phyloP scores from a whole-genome alignment of 2,113 vertebrate genomes.

The Entomyzon cyanotis region DNA sequence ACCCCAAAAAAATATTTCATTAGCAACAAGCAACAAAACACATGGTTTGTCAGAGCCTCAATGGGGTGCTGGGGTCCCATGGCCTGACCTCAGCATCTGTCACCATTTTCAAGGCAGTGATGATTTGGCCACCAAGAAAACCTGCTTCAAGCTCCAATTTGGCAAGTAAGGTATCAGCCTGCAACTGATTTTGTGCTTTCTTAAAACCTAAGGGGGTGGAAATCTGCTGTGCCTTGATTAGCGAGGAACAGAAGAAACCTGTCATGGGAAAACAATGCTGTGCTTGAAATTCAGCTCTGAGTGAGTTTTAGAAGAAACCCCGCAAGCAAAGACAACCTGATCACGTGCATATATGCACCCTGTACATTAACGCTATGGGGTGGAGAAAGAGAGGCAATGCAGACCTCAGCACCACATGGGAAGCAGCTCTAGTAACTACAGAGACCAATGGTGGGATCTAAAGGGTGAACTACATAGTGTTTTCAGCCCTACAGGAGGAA shows the following conservation, averaged over 20 bases:
- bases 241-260: conserved; percentile 62
- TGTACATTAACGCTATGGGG: fast-evolving
- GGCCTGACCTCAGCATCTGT: conserved; percentile 56
- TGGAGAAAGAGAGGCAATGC: not conserved
- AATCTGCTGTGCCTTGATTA: conserved; percentile 71
- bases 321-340: not conserved
- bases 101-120: conserved; percentile 70
- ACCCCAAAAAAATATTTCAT: not conserved
- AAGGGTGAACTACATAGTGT: fast-evolving
- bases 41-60: fast-evolving
- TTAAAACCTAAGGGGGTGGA: conserved; percentile 67
- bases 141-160: conserved; percentile 71
- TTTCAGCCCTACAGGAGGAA: not conserved
- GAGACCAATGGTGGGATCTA: not conserved
- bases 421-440: not conserved
- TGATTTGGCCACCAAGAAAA: conserved; percentile 71
- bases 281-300: not conserved
- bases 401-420: not conserved
- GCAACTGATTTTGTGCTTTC: conserved; percentile 68
- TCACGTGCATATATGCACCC: fast-evolving
- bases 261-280: conserved; percentile 24
- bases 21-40: not conserved
- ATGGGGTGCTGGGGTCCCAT: not conserved
- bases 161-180: conserved; percentile 71
- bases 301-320: not conserved